A percentile compares a stretch with the other conserved stretches of the same genome.
Conservation (phyloP, 2,797 vertebrate genomes). For the Selene dorsalis region DNA sequence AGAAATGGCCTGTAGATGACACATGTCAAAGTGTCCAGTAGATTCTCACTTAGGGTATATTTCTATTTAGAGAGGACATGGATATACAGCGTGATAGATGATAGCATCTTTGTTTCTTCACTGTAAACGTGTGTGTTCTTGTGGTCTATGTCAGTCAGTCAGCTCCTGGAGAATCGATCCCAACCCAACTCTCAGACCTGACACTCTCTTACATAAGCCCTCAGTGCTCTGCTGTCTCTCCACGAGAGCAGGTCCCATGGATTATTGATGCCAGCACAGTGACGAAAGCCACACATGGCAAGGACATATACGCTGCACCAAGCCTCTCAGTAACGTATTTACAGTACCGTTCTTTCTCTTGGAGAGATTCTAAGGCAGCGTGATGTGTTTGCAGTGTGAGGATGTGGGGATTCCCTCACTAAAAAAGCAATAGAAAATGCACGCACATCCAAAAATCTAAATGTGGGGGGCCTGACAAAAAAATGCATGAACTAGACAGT, state of each 20-base stretch:
- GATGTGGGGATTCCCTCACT: conserved; percentile 54
- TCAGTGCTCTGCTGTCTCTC: conserved; percentile 47
- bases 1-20: conserved; percentile 20
- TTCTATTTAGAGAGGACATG: not conserved
- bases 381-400: not conserved
- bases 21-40: conserved; percentile 12
- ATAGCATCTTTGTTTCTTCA: not conserved
- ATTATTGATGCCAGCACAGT: conserved; percentile 72
- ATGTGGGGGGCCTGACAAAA: too few species aligned
- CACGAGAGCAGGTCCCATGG: conserved; percentile 58
- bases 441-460: too few species aligned
- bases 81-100: not conserved
- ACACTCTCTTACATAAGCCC: conserved; percentile 71
- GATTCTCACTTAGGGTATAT: conserved; percentile 2
- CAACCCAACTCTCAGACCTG: conserved; percentile 50
- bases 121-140: conserved; percentile 2
- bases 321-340: not conserved
- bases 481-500: too few species aligned
- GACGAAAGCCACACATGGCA: conserved; percentile 48
- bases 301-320: conserved; percentile 40
- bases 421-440: too few species aligned
- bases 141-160: conserved; percentile 34
- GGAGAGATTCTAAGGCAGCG: not conserved
- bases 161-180: conserved; percentile 48
- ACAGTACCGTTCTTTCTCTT: not conserved